Evolutionary conservation across 2,797 vertebrate species (phyloP), one percentile per base, ranked within the genome.

Genomic region (Micropoecilia bifurca): DNA sequence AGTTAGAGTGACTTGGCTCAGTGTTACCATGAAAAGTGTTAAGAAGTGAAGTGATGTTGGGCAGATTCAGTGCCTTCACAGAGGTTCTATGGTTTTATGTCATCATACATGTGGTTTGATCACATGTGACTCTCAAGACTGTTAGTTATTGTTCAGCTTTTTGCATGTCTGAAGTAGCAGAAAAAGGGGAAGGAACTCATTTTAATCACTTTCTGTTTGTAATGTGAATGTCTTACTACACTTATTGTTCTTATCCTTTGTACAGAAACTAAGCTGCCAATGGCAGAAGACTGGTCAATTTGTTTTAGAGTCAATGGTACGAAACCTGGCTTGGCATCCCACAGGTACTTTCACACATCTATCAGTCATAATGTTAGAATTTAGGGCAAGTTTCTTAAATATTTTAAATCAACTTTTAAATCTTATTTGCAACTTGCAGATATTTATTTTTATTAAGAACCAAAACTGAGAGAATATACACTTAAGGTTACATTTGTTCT

Each of bases 261-360:
- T 72, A 85, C 95, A 99, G 98, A 96, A 92, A 43, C 89, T 94
- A 77, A 96, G 94, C 85, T 97, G 93, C 91, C 98, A 99, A 28
- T 99, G 99, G 99, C 97, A 99, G 92, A 98, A 98, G 90, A 97
- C 95, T 76, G 98, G 97, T 55, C 98, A 99, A 63, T 97, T 99
- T 93, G 93, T 95, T 85, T 90, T 99, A 85, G 95, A 97, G 82
- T 95, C 96, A 20, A 88, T 96, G 86, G 97, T 95, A 74, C 96
- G 96, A 82, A 99, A 98, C 93, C 92, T 99, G 87, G 97, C 97
- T 0, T 99, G 98, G 99, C 97, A 98, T 91, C 98, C 98, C 2
- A 94, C 96, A 96, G 98, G 99, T 99, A 94, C 66, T 72, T 73
- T 39, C 0, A 78, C 33, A 20, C 16, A 72, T n/a, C 36, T 0